Evolutionary conservation across 1,140 invertebrate species (phyloP), one percentile per base, ranked within the genome.

Genomic region (Ceratina calcarata): DNA sequence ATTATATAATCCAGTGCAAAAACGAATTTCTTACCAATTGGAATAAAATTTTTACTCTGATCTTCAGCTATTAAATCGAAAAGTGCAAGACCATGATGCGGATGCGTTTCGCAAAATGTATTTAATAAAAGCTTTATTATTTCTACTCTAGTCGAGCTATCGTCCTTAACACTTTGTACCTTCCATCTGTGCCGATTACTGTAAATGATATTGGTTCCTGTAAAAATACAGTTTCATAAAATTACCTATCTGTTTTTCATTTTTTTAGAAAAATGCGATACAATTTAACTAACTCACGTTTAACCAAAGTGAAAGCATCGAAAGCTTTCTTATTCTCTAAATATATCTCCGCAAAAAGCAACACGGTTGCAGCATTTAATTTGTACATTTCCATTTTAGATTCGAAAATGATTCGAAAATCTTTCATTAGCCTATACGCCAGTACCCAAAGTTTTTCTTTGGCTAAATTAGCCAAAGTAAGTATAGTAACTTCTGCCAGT

Each of bases 331-430:
- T 76, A 82, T 91, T 91, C 45, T 86, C 87, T 84, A 91, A 80
- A 78, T 87, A 89, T 83, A 91, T 89, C 73, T 91, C 86, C n/a
- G 77, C 82, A 10, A 86, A 76, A 7, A 91, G 72, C 3, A 91
- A 57, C 62, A 81, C 69, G 73, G 80, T 88, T 6, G 53, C 49
- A n/a, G 87, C 82, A 32, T 81, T 32, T 55, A 70, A 70, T 7
- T 86, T 16, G 12, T 80, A 20, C 8, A 80, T 58, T 64, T 70
- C 37, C 45, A 81, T 82, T 32, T 84, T 12, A 8, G 3, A 0
- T 24, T 45, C 18, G 27, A 64, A 0, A 2, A 72, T 45, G 15
- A 24, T 1, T 12, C 64, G 6, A n/a, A 90, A 27, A 22, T 37
- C 67, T 68, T 85, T 83, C 13, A 91, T 68, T 18, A 91, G 67